Conservation (phyloP, 2,888 invertebrate species). For the Belgica antarctica region DNA sequence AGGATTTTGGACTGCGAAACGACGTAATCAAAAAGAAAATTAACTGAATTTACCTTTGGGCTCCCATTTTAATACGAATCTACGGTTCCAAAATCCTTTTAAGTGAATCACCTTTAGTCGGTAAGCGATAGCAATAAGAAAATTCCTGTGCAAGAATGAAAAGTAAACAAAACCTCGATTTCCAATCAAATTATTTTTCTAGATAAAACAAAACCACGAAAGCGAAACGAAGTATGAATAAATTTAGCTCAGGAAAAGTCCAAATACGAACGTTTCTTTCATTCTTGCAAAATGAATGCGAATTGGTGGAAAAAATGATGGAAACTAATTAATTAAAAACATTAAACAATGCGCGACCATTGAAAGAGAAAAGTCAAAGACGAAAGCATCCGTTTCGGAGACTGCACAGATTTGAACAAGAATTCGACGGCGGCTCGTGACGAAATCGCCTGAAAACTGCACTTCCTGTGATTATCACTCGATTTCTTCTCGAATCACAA, state of each 20-base stretch:
- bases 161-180: slow-evolving; percentile 22
- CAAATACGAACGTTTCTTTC: slow-evolving; percentile 40
- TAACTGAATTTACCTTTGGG: neutral
- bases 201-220: slow-evolving; percentile 7
- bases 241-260: slow-evolving; percentile 42
- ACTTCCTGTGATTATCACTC: too few species aligned
- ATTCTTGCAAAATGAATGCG: slow-evolving; percentile 43
- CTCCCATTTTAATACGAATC: neutral
- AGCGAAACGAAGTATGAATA: slow-evolving; percentile 20
- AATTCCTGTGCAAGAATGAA: slow-evolving; percentile 40
- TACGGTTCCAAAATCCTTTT: slow-evolving; percentile 35
- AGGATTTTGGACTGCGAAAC: slow-evolving; percentile 8
- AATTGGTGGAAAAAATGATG: neutral
- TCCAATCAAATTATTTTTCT: slow-evolving; percentile 35
- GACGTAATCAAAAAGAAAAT: neutral
- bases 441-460: too few species aligned
- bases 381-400: neutral
- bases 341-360: too few species aligned
- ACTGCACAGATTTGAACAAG: neutral
- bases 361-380: slow-evolving; percentile 23
- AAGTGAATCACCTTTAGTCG: neutral
- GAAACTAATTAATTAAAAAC: neutral
- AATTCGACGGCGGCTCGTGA: too few species aligned
- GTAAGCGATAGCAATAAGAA: neutral
- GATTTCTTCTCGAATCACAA: too few species aligned